Evolutionary conservation across 1,140 invertebrate genomes (phyloP).

Genomic region (Nasonia giraulti): DNA sequence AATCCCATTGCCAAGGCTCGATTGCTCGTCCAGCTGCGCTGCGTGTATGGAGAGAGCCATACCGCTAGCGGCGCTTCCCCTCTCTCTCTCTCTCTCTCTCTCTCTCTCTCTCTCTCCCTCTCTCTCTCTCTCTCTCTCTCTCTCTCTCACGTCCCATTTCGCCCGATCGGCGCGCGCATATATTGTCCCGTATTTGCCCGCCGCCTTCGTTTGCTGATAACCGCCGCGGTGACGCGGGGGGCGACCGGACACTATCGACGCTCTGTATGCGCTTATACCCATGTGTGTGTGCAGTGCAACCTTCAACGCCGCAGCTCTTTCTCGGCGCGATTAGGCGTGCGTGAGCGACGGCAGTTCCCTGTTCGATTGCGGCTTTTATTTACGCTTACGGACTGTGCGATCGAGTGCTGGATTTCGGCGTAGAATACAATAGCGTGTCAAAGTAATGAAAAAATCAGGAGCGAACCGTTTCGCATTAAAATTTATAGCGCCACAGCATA

Average conservation of each 20-base stretch:
- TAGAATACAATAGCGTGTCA: too few relatives aligned
- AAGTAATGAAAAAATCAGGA: too few relatives aligned
- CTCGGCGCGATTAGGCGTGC: too few relatives aligned
- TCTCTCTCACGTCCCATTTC: constrained; percentile 7
- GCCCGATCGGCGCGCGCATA: constrained; percentile 18
- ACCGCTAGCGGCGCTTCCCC: neutral
- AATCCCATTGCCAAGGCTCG: constrained; percentile 36
- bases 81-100: neutral
- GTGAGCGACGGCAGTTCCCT: too few relatives aligned
- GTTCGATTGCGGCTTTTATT: too few relatives aligned
- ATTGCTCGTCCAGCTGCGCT: neutral
- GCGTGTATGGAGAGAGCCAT: neutral
- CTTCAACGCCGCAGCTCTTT: too few relatives aligned
- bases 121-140: neutral
- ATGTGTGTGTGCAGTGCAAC: too few relatives aligned
- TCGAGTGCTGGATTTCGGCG: too few relatives aligned
- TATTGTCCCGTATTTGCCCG: constrained; percentile 23
- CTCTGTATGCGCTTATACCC: neutral
- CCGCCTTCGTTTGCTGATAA: constrained; percentile 19
- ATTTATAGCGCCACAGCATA: neutral
- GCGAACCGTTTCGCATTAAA: neutral
- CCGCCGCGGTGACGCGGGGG: neutral
- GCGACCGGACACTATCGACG: neutral
- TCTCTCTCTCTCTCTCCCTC: neutral
- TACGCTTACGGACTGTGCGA: too few relatives aligned